Conservation (phyloP, 2,888 invertebrate species). For the Digitonthophagus gazella region DNA sequence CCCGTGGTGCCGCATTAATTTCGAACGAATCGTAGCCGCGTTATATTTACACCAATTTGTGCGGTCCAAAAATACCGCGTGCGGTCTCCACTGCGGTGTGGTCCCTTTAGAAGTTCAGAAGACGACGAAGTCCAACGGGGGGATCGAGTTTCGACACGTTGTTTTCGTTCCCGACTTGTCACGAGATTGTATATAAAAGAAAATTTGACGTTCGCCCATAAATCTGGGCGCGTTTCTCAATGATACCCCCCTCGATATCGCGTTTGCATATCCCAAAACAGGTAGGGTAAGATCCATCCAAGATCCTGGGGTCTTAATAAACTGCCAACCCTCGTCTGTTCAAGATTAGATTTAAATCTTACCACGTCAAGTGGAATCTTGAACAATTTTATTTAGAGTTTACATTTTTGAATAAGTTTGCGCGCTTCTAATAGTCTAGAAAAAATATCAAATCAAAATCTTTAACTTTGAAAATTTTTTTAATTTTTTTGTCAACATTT, state of each 20-base stretch:
- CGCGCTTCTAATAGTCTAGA: neutral
- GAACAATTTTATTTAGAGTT: conserved; percentile 3
- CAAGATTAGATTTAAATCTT: conserved; percentile 35
- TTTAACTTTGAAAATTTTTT: too few species aligned
- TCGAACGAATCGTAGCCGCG: neutral
- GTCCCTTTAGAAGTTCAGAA: neutral
- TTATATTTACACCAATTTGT: neutral
- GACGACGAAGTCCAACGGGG: neutral
- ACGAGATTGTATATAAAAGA: neutral
- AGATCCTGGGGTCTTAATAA: conserved; percentile 33
- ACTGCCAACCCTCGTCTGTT: conserved; percentile 39
- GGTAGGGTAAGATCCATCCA: conserved; percentile 4
- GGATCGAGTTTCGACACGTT: neutral
- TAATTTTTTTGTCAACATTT: too few species aligned
- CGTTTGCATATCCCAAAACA: conserved; percentile 12
- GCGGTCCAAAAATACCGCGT: neutral
- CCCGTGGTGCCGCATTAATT: neutral
- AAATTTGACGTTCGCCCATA: conserved; percentile 5
- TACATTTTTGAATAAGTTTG: neutral
- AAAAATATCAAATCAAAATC: too few species aligned
- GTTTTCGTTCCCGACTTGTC: too few species aligned
- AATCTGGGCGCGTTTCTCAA: conserved; percentile 7
- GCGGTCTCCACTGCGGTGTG: neutral
- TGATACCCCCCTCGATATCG: neutral
- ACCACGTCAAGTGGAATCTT: conserved; percentile 24